Base-by-base conservation (phyloP, 2,888 invertebrate genomes). In the Eristalinus aeneus region DNA sequence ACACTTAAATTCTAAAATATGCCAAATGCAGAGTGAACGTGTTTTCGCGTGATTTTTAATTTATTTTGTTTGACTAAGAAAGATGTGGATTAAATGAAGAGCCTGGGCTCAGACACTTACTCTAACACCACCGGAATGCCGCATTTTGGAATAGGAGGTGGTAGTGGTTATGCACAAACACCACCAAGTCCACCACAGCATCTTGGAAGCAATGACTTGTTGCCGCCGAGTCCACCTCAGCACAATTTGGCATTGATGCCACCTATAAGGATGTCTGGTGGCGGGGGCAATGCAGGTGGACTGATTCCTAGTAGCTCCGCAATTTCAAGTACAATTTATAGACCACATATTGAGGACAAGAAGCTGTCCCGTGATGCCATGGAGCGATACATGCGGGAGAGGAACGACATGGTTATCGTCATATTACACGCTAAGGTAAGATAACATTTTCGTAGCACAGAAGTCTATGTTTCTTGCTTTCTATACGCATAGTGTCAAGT, bases 381-480 rank as follows among this genome's bases (percentile, higher is more conserved):
- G 99, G 97, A 98, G 92, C 96, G 97, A 77, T 99, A 99, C 92
- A 94, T 99, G 89, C 95, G 97, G 76, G 98, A 98, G 91, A 95
- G 98, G 89, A 97, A 97, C 89, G 98, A 98, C 92, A 98, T 98
- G 97, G 96, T 98, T 23, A 96, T 99, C 80, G 98, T 99, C 69
- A 99, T 99, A 90, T 94, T 99, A 76, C 99, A 99, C 93, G 99
- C 99, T 64, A 99, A 99, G 94, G 93, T 93, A 89, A 89, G 77
- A 84, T 80, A 63, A 3, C 0, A 20, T 63, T 71, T 69, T 27
- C 5, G 27, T 5, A 27, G 27, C 27, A 27, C 2, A 5, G 5
- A 27, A 27, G 6, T 2, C 12, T 12, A 6, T 6, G 39, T 39
- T n/a, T n/a, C n/a, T n/a, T n/a, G n/a, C n/a, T n/a, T n/a, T n/a